Evolutionary conservation across 2,888 invertebrate species (phyloP).

Genomic region (Pyrrhia umbra): DNA sequence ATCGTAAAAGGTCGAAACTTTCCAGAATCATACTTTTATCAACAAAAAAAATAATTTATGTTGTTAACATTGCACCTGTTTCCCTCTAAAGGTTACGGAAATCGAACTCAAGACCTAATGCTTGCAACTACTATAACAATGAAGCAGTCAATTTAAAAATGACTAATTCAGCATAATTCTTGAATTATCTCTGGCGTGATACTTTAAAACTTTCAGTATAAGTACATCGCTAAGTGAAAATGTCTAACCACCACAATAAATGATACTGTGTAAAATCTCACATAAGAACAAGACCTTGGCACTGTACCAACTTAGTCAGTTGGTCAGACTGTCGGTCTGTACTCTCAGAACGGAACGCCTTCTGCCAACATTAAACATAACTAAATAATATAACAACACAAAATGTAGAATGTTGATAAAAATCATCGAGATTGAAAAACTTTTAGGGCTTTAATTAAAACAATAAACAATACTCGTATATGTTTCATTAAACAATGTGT

Average conservation of each 20-base stretch:
- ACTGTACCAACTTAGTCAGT: constrained; percentile 27
- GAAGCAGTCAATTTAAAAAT: too few species aligned
- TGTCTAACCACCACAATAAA: background rate
- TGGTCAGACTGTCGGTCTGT: constrained; percentile 17
- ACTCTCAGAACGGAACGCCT: background rate
- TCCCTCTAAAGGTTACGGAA: too few species aligned
- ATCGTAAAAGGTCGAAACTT: too few species aligned
- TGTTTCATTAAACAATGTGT: too few species aligned
- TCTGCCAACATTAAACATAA: background rate
- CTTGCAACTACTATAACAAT: too few species aligned
- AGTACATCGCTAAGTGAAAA: background rate
- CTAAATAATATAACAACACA: background rate
- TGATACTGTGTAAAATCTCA: constrained; percentile 17
- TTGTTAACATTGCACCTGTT: too few species aligned
- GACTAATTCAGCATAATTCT: background rate
- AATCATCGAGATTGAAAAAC: too few species aligned
- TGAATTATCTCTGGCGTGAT: background rate
- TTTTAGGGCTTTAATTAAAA: too few species aligned
- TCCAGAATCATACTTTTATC: too few species aligned
- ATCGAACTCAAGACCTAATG: too few species aligned
- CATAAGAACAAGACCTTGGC: constrained; percentile 38
- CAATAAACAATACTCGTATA: too few species aligned
- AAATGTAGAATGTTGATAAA: background rate
- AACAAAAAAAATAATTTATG: too few species aligned
- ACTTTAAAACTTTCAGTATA: background rate